phyloP scores from a whole-genome alignment of 2,888 invertebrate genomes.

The Zaprionus lineosus region DNA sequence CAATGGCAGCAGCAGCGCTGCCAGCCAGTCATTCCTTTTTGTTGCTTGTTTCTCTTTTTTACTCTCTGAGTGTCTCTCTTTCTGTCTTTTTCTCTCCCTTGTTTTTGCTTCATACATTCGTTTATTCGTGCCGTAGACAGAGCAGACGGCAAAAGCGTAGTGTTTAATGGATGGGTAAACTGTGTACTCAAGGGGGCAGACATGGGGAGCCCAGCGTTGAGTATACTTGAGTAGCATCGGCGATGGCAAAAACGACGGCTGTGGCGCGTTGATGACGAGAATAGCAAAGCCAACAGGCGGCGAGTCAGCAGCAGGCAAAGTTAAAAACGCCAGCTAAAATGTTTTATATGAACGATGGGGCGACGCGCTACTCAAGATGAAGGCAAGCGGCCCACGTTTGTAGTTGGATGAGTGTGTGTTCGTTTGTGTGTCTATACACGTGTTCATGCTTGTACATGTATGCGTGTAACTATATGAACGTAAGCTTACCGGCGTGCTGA shows the following conservation, averaged over 20 bases:
- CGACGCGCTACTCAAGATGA: slow-evolving; percentile 52
- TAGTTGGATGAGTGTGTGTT: slow-evolving; percentile 9
- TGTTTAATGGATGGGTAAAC: slow-evolving; percentile 40
- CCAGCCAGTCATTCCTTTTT: slow-evolving; percentile 57
- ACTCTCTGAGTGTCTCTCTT: background rate
- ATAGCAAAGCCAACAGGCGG: slow-evolving; percentile 59
- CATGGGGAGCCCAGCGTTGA: slow-evolving; percentile 16
- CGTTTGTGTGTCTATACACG: slow-evolving; percentile 5
- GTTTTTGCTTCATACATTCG: background rate
- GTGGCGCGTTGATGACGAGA: slow-evolving; percentile 65
- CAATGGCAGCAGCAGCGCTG: slow-evolving; percentile 30
- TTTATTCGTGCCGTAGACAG: slow-evolving; percentile 39
- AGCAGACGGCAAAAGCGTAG: slow-evolving; percentile 40
- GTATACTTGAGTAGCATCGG: slow-evolving; percentile 63
- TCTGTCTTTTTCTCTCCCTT: background rate
- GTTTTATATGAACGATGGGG: slow-evolving; percentile 51
- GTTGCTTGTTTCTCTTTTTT: slow-evolving; percentile 3
- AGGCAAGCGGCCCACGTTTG: slow-evolving; percentile 51
- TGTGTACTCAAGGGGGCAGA: slow-evolving; percentile 17
- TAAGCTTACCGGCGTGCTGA: slow-evolving; percentile 58
- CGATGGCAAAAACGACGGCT: slow-evolving; percentile 21
- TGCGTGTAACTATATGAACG: slow-evolving; percentile 9
- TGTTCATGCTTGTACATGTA: slow-evolving; percentile 21
- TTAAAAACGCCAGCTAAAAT: slow-evolving; percentile 48
- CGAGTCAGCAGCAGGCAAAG: slow-evolving; percentile 25